Conservation (phyloP, 2,113 vertebrate genomes). For the Callipepla californica region DNA sequence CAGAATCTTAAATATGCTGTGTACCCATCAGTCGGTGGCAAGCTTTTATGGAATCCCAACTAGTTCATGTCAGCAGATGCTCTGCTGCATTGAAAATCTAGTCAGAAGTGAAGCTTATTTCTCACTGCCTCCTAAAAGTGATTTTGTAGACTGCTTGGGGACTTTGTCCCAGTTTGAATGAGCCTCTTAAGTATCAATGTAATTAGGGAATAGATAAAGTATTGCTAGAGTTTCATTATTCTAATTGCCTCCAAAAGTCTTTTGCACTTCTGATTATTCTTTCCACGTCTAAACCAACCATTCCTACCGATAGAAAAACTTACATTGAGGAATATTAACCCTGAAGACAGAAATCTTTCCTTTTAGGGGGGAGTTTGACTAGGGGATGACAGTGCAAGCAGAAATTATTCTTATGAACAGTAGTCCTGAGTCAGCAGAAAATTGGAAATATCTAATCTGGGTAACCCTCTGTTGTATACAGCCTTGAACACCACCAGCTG, state of each 20-base stretch:
- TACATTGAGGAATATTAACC: neutral
- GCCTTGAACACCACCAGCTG: neutral
- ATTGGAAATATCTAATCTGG: neutral
- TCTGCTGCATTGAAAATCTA: conserved; percentile 25
- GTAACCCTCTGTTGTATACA: neutral
- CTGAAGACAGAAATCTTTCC: neutral
- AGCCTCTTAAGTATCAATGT: neutral
- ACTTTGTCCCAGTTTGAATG: neutral
- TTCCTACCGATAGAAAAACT: neutral
- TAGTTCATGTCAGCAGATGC: neutral
- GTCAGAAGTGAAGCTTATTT: neutral
- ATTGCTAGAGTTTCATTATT: conserved; percentile 35
- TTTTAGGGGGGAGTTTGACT: neutral
- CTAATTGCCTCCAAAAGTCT: conserved; percentile 18
- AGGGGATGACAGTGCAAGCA: neutral
- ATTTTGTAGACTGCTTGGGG: neutral
- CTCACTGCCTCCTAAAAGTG: neutral
- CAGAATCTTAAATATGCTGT: neutral
- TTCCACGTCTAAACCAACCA: neutral
- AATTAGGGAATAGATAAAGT: conserved; percentile 26
- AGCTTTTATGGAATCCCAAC: conserved; percentile 17
- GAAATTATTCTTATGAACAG: neutral
- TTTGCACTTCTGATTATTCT: conserved; percentile 17
- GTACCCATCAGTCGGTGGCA: neutral
- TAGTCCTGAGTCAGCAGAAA: neutral